Evolutionary conservation across 1,140 invertebrate species (phyloP), one percentile per base, ranked within the genome.

Genomic region (Zaprionus tsacasi): DNA sequence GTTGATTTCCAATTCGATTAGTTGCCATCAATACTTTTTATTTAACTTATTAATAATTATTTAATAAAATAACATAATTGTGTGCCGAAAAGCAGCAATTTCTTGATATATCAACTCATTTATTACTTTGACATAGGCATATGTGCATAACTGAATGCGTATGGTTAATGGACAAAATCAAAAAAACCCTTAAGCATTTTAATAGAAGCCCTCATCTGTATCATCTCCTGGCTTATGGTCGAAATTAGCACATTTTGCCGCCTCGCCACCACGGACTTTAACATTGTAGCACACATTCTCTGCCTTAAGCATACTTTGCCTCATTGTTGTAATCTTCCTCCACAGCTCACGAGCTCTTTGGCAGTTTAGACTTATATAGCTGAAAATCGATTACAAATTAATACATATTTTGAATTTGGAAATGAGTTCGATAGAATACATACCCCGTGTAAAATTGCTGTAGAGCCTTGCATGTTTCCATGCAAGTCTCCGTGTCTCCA

Each of bases 251-350:
- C 91, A 92, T 76, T 94, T 94, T 6, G 96, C 95, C 69, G 96
- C 95, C 81, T 98, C 97, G 1, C 95, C 96, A 0, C 97, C 97
- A 17, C 97, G 94, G 0, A 98, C 95, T 78, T 95, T 94, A 6
- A 98, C 94, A 12, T 96, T 96, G 79, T 98, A 98, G 91, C 97
- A 97, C 1, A 97, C 96, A 57, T 95, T 95, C 93, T 98, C 97
- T 78, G 97, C 96, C 93, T 98, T 98, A 2, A 93, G 78, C 30
- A 98, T 93, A 90, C 96, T 97, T 79, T 95, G 95, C 45, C 94
- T 94, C 36, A 97, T 93, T 2, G 95, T 95, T 15, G 93, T 93
- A 27, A 96, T 87, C 93, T 98, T 98, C n/a, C 95, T 94, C 57
- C 93, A 93, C 27, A 98, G 92, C 83, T 97, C 96, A 6, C 94